Conservation (phyloP, 2,797 vertebrate genomes). For the Meda fulgida region DNA sequence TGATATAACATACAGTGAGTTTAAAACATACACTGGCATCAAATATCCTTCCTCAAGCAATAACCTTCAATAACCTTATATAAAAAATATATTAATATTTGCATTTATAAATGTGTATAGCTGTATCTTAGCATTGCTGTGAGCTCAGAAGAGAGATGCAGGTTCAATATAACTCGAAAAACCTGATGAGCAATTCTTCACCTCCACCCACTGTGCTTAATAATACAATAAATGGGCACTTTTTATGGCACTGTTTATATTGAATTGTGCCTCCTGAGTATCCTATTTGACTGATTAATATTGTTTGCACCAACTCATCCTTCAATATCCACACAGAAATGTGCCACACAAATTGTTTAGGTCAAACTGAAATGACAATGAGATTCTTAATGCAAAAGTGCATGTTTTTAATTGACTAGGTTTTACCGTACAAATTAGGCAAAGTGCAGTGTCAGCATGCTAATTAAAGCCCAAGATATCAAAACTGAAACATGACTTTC, state of each 20-base stretch:
- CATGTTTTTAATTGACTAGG: neutral
- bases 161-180: conserved; percentile 27
- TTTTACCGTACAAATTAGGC: neutral
- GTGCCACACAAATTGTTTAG: neutral
- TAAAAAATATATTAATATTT: too few species aligned
- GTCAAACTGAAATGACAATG: neutral
- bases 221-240: conserved; percentile 14
- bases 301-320: neutral
- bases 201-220: conserved; percentile 28
- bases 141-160: neutral
- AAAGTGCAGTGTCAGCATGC: neutral
- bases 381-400: neutral
- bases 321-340: neutral
- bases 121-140: neutral
- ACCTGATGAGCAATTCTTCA: conserved; percentile 38
- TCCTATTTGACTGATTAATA: neutral
- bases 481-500: neutral
- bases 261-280: neutral
- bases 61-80: neutral
- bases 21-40: neutral
- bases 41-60: conserved; percentile 3
- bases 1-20: neutral
- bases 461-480: neutral
- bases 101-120: neutral
- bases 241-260: conserved; percentile 19